These are phyloP conservation scores for Papilio polytes DNA, from an alignment of 1,140 invertebrate genomes.

Conservation along the genomic window DNA sequence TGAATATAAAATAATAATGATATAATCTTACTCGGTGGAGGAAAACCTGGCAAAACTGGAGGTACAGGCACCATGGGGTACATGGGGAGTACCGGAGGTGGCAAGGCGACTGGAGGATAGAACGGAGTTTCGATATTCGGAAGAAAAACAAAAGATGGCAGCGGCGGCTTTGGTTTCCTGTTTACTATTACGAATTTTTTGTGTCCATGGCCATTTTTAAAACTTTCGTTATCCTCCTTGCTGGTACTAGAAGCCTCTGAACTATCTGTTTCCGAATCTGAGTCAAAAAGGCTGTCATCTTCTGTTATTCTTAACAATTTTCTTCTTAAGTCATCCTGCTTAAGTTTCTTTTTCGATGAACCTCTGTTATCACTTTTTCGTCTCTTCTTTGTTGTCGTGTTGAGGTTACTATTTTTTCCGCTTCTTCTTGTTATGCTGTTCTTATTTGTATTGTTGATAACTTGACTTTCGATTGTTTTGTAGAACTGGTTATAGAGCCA, in stretches of 20 bases:
- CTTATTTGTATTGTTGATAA: slow-evolving; percentile 66
- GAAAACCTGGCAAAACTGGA: slow-evolving; percentile 52
- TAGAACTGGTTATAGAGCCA: slow-evolving; percentile 79
- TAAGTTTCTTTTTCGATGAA: slow-evolving; percentile 53
- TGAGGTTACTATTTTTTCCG: slow-evolving; percentile 30
- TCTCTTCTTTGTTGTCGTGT: slow-evolving; percentile 49
- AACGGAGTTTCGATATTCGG: slow-evolving; percentile 70
- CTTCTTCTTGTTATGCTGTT: slow-evolving; percentile 58
- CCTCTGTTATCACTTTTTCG: slow-evolving; percentile 48
- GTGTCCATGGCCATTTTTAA: slow-evolving; percentile 59
- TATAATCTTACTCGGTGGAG: slow-evolving; percentile 50
- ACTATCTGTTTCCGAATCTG: slow-evolving; percentile 28
- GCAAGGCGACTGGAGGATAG: slow-evolving; percentile 70
- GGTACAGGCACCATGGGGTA: slow-evolving; percentile 72
- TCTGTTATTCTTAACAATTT: slow-evolving; percentile 68
- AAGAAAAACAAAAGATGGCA: slow-evolving; percentile 76
- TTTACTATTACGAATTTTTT: slow-evolving; percentile 71
- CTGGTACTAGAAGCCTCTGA: slow-evolving; percentile 17
- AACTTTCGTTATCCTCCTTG: slow-evolving; percentile 42
- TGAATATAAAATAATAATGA: neutral
- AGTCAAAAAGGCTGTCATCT: slow-evolving; percentile 70
- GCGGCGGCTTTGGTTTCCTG: slow-evolving; percentile 65
- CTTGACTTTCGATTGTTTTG: slow-evolving; percentile 75
- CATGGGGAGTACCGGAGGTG: slow-evolving; percentile 66
- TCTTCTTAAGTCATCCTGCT: slow-evolving; percentile 52